Evolutionary conservation across 2,797 vertebrate species (phyloP).

Genomic region (Rousettus madagascariensis): DNA sequence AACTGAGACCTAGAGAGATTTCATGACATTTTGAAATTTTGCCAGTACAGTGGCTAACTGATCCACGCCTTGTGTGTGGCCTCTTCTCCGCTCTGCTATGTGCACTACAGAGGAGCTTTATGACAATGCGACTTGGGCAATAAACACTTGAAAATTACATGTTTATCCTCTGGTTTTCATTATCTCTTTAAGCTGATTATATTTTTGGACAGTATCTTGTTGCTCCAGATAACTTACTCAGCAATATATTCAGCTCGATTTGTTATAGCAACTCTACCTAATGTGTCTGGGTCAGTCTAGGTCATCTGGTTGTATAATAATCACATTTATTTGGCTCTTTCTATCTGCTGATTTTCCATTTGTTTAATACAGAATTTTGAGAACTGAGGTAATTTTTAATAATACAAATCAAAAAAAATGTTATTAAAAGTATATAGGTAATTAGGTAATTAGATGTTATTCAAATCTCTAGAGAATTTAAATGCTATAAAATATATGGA

Average conservation of each 20-base stretch:
- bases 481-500: background rate
- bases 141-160: background rate
- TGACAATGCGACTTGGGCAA: background rate
- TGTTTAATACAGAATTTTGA: background rate
- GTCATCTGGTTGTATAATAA: background rate
- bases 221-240: background rate
- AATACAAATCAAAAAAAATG: background rate
- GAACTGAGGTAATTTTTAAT: background rate
- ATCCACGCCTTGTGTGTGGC: background rate
- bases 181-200: background rate
- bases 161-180: background rate
- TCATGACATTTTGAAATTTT: background rate
- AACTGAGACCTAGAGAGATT: background rate
- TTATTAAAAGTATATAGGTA: background rate
- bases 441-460: background rate
- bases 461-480: background rate
- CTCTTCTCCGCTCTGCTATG: background rate
- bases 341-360: constrained; percentile 10
- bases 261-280: background rate
- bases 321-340: background rate
- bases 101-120: too few species aligned
- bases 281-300: background rate
- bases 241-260: background rate
- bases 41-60: fast-evolving
- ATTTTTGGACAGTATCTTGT: background rate